phyloP scores from a whole-genome alignment of 2,888 invertebrate species.

The Nemotelus pantherinus region DNA sequence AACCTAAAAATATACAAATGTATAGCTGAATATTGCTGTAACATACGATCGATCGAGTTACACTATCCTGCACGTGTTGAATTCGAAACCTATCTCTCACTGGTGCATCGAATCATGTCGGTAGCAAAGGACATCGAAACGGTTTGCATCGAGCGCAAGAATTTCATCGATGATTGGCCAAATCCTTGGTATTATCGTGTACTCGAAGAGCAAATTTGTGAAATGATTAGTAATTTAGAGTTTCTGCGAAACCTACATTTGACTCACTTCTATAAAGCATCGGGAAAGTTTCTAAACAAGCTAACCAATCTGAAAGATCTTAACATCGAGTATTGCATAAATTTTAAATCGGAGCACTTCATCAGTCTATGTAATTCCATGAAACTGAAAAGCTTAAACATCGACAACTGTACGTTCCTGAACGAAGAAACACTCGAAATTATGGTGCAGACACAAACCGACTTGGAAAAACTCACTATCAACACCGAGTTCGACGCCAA shows the following conservation, averaged over 20 bases:
- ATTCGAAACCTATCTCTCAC: constrained; percentile 14
- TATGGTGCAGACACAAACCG: constrained; percentile 8
- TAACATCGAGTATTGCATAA: constrained; percentile 29
- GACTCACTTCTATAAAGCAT: constrained; percentile 29
- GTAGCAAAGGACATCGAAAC: constrained; percentile 8
- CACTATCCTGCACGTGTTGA: constrained; percentile 23
- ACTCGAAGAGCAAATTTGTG: constrained; percentile 24
- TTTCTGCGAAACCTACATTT: constrained; percentile 13
- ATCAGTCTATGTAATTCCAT: background rate
- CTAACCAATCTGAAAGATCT: constrained; percentile 15
- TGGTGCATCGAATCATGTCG: constrained; percentile 13
- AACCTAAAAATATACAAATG: constrained; percentile 8
- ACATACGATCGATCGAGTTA: constrained; percentile 20
- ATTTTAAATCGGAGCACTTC: constrained; percentile 17
- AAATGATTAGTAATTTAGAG: constrained; percentile 22
- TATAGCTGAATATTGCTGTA: constrained; percentile 20
- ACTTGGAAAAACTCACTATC: background rate
- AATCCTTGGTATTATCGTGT: constrained; percentile 38
- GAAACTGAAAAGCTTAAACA: constrained; percentile 9
- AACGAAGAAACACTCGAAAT: background rate
- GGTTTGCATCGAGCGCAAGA: constrained; percentile 14
- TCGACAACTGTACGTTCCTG: constrained; percentile 15
- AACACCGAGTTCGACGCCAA: constrained; percentile 22
- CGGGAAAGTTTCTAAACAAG: constrained; percentile 23
- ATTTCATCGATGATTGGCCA: constrained; percentile 31